Percentiles rank a stretch among this genome's conserved stretches.
phyloP scores from a whole-genome alignment of 2,888 invertebrate genomes.

The Caprella mutica region DNA sequence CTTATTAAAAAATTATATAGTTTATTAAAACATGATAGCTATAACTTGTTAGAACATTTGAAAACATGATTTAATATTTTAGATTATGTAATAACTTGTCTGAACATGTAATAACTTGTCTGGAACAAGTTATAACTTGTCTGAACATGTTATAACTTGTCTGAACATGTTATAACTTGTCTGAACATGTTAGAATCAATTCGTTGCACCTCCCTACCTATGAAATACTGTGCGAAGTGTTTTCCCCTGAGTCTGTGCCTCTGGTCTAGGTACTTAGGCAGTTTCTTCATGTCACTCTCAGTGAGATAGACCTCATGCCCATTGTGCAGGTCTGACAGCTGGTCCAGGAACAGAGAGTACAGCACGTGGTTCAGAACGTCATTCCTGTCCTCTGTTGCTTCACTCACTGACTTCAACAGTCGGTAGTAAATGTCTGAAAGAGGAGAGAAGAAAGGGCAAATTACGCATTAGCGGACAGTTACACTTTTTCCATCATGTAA shows the following conservation, averaged over 20 bases:
- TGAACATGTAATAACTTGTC: too few species aligned
- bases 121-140: too few species aligned
- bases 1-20: too few species aligned
- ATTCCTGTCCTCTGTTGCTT: slow-evolving; percentile 7
- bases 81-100: too few species aligned
- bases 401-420: slow-evolving; percentile 22
- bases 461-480: too few species aligned
- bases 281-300: slow-evolving; percentile 45
- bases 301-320: slow-evolving; percentile 48
- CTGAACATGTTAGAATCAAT: neutral
- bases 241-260: slow-evolving; percentile 11
- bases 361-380: slow-evolving; percentile 49
- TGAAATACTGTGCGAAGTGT: slow-evolving; percentile 18
- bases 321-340: slow-evolving; percentile 50
- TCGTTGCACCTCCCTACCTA: slow-evolving; percentile 11
- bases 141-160: too few species aligned
- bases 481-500: too few species aligned
- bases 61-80: too few species aligned
- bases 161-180: too few species aligned
- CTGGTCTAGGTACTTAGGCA: slow-evolving; percentile 34
- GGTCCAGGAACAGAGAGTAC: slow-evolving; percentile 49
- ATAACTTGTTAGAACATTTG: neutral
- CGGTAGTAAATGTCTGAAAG: slow-evolving; percentile 22
- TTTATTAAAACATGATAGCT: neutral
- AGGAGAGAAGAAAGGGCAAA: too few species aligned